Conservation (phyloP, 2,888 invertebrate genomes). For the Cantharis rufa region DNA sequence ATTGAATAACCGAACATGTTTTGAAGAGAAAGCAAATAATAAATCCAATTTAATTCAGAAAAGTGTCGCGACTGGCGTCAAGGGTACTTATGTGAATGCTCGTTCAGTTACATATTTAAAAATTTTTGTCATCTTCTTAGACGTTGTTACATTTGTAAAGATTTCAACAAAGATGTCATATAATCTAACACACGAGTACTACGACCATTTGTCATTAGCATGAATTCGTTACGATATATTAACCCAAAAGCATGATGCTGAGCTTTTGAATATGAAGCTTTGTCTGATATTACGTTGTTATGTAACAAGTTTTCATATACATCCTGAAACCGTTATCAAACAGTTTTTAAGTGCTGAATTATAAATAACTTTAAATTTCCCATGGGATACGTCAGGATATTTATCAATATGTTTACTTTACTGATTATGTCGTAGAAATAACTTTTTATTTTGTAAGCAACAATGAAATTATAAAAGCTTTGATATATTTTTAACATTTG, state of each 20-base stretch:
- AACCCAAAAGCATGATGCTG: conserved; percentile 18
- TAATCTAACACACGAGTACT: conserved; percentile 21
- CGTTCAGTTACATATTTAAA: conserved; percentile 34
- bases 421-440: conserved; percentile 8
- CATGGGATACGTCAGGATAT: conserved; percentile 21
- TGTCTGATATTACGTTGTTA: conserved; percentile 18
- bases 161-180: conserved; percentile 25
- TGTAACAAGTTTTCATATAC: conserved; percentile 26
- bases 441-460: conserved; percentile 7
- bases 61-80: conserved; percentile 28
- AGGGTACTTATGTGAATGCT: conserved; percentile 26
- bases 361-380: conserved; percentile 28
- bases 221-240: conserved; percentile 25
- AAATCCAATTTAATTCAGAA: conserved; percentile 29
- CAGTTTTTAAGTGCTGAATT: conserved; percentile 28
- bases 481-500: not conserved
- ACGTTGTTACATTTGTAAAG: conserved; percentile 31
- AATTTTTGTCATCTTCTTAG: conserved; percentile 33
- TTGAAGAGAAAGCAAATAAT: conserved; percentile 15
- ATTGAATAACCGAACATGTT: conserved; percentile 11
- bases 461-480: not conserved
- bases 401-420: conserved; percentile 25
- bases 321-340: conserved; percentile 25
- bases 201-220: conserved; percentile 23
- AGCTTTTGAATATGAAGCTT: conserved; percentile 15